These are phyloP conservation scores for Argynnis bischoffii DNA, from an alignment of 2,888 invertebrate species.

Conservation along the genomic window DNA sequence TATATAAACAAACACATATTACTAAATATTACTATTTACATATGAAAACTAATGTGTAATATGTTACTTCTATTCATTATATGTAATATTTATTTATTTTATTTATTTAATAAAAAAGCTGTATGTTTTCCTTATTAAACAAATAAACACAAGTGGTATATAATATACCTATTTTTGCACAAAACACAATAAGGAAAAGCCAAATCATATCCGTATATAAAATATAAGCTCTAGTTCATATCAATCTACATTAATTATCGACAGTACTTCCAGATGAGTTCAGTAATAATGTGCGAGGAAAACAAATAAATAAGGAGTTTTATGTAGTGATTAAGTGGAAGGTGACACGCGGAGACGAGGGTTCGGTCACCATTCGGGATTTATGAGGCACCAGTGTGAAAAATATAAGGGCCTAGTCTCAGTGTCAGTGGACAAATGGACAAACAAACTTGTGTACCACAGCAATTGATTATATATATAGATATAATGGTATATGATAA, in stretches of 20 bases:
- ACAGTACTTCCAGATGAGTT: conserved; percentile 40
- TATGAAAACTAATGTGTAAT: too few relatives aligned
- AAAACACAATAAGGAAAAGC: background rate
- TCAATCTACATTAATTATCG: conserved; percentile 33
- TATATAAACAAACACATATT: too few relatives aligned
- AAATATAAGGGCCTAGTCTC: conserved; percentile 23
- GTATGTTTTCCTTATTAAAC: too few relatives aligned
- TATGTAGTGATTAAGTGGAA: conserved; percentile 39
- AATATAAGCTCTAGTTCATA: conserved; percentile 18
- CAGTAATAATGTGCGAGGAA: conserved; percentile 52
- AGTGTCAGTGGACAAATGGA: conserved; percentile 12
- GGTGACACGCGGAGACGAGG: conserved; percentile 20
- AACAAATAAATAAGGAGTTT: conserved; percentile 68
- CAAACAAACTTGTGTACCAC: background rate
- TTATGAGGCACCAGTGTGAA: conserved; percentile 39
- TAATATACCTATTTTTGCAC: too few relatives aligned
- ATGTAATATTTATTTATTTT: too few relatives aligned
- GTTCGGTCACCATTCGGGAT: conserved; percentile 31
- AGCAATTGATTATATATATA: background rate
- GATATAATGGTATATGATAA: background rate
- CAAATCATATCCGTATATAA: background rate
- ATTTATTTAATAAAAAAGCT: too few relatives aligned
- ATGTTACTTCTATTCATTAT: too few relatives aligned
- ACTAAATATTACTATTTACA: too few relatives aligned
- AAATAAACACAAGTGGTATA: too few relatives aligned